Base-by-base conservation (phyloP, 1,140 invertebrate species). In the Drosophila prosaltans region DNA sequence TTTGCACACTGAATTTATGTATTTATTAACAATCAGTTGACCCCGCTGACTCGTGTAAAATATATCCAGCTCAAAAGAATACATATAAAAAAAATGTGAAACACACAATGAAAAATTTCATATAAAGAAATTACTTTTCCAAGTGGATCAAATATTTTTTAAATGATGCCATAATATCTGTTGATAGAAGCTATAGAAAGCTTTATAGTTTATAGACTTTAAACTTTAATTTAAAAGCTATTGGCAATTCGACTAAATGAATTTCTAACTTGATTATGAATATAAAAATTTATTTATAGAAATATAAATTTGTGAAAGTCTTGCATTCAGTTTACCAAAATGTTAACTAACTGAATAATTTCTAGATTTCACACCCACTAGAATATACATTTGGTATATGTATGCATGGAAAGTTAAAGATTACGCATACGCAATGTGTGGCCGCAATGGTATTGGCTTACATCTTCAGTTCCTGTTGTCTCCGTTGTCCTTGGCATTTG, bases 11-110 rank as follows among this genome's bases (percentile, higher is more conserved):
- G 45, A 26, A 51, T 51, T 48, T 62, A 70, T 78, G 69, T 78
- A 78, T 78, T 78, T 74, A 78, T 74, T 66, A 70, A 70, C 72
- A 78, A 78, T 78, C 74, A 66, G 65, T 69, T 69, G 71, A 59
- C 58, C 66, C 51, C 72, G 69, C 62, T 66, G 63, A 78, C 11
- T 78, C 58, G 59, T 51, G 36, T 63, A 70, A 74, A 63, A 40
- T 66, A 64, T 21, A 24, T 41, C 39, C 39, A 36, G 40, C 32
- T 36, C 1, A 32, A 43, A 65, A 64, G 39, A 24, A 11, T 40
- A 66, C 0, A 0, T 16, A 16, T 16, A 64, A 39, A 48, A 58
- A 36, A 51, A 51, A 26, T 3, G 32, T 9, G 1, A 41, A 9
- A 11, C 41, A 7, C 0, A 9, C 21, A 2, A 26, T 36, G 2